These are phyloP conservation scores for Salvelinus sp. DNA, from an alignment of 2,113 vertebrate genomes.

Conservation along the genomic window DNA sequence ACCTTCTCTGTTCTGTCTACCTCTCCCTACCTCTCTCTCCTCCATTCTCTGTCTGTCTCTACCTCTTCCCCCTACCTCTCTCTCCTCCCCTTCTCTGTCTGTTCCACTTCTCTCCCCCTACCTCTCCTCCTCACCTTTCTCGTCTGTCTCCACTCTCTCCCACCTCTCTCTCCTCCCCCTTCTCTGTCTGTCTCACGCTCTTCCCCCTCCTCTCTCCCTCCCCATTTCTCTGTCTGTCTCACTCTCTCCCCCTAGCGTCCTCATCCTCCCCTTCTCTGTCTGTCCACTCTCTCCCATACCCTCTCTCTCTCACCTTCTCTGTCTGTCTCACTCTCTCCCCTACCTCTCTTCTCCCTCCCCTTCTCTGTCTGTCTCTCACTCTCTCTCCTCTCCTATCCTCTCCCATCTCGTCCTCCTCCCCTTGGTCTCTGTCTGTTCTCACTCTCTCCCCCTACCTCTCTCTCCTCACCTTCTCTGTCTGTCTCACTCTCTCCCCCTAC, in stretches of 20 bases:
- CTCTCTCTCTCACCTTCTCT: conserved; percentile 23
- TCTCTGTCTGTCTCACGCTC: not conserved
- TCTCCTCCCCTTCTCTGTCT: conserved; percentile 10
- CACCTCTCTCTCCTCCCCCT: conserved; percentile 31
- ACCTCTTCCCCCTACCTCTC: conserved; percentile 40
- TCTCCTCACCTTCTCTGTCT: conserved; percentile 1
- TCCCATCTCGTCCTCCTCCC: too few species aligned
- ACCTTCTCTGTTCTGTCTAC: too few species aligned
- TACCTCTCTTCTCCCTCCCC: conserved; percentile 7
- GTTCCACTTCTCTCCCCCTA: not conserved
- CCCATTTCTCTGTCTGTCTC: conserved; percentile 23
- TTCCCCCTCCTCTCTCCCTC: not conserved
- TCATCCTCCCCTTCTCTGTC: not conserved
- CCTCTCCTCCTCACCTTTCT: too few species aligned
- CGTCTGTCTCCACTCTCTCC: too few species aligned
- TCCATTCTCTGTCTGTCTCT: conserved; percentile 38
- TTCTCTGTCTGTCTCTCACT: conserved; percentile 41
- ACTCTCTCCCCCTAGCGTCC: not conserved
- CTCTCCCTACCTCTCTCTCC: not conserved
- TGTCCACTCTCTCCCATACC: too few species aligned
- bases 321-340: not conserved
- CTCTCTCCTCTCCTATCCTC: too few species aligned
- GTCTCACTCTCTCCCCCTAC: not conserved
- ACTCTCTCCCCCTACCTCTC: conserved; percentile 45
- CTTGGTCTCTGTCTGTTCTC: too few species aligned